phyloP scores from a whole-genome alignment of 2,888 invertebrate genomes.

The Meghimatium bilineatum region DNA sequence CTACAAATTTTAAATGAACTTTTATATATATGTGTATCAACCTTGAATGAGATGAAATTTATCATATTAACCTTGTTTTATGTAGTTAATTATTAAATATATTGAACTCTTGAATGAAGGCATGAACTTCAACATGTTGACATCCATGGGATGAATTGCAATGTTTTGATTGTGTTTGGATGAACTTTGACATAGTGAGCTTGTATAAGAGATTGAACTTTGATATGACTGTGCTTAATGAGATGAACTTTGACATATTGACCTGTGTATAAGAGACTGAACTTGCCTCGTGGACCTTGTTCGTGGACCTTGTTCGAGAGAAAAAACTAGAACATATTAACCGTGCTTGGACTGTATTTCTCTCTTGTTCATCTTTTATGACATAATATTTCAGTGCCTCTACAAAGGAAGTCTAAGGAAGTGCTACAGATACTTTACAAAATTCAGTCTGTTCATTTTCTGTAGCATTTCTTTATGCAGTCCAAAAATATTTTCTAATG shows the following conservation, averaged over 20 bases:
- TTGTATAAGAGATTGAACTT: neutral
- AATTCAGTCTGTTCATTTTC: neutral
- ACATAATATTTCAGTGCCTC: constrained; percentile 17
- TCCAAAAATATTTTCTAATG: neutral
- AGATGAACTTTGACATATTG: neutral
- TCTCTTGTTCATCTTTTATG: neutral
- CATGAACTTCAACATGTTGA: too few species aligned
- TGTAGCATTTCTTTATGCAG: neutral
- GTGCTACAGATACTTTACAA: neutral
- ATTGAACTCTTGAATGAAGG: too few species aligned
- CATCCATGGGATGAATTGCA: too few species aligned
- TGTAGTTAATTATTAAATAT: too few species aligned
- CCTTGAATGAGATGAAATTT: too few species aligned
- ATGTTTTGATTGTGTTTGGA: neutral
- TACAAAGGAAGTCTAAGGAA: neutral
- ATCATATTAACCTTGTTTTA: too few species aligned
- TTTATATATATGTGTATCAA: too few species aligned
- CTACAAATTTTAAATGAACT: too few species aligned
- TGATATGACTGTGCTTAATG: neutral
- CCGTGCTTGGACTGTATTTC: neutral
- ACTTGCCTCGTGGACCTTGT: too few species aligned
- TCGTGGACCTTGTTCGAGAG: neutral
- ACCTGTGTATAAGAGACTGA: too few species aligned
- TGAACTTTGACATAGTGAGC: neutral
- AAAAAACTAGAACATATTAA: neutral